Evolutionary conservation across 2,797 vertebrate species (phyloP).

Genomic region (Urocyon cinereoargenteus): DNA sequence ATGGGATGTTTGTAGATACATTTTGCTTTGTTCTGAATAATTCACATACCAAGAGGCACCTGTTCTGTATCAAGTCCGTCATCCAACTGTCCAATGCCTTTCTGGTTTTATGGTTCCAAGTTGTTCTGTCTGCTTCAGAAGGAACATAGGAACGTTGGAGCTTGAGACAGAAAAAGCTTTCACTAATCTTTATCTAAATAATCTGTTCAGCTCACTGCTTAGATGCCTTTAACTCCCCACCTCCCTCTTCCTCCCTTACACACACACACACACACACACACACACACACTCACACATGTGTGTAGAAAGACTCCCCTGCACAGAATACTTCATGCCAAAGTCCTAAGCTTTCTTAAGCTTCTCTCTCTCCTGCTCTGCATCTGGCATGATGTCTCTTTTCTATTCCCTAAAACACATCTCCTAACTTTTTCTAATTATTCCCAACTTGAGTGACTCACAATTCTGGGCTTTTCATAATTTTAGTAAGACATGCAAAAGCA

Average conservation of each 20-base stretch:
- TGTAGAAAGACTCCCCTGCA: neutral
- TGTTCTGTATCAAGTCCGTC: neutral
- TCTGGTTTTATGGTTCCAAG: neutral
- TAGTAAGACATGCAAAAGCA: neutral
- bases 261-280: neutral
- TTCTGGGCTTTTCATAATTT: conserved; percentile 2
- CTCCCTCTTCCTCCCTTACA: neutral
- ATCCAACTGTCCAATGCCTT: neutral
- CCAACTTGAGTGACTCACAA: neutral
- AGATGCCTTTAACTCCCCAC: neutral
- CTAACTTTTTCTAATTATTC: neutral
- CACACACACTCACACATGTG: no score
- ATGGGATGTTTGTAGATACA: neutral
- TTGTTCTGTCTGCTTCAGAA: neutral
- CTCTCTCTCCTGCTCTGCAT: neutral
- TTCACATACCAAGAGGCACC: neutral
- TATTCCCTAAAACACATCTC: neutral
- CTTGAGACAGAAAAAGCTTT: neutral
- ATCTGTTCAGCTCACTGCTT: neutral
- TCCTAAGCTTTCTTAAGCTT: neutral
- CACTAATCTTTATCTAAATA: neutral
- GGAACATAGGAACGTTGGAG: neutral
- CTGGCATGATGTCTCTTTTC: neutral
- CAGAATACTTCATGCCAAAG: neutral
- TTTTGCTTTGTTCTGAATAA: neutral